A percentile compares a stretch with the other conserved stretches of the same genome.
Conservation (phyloP, 2,888 invertebrate genomes). For the Cylindroiulus punctatus region DNA sequence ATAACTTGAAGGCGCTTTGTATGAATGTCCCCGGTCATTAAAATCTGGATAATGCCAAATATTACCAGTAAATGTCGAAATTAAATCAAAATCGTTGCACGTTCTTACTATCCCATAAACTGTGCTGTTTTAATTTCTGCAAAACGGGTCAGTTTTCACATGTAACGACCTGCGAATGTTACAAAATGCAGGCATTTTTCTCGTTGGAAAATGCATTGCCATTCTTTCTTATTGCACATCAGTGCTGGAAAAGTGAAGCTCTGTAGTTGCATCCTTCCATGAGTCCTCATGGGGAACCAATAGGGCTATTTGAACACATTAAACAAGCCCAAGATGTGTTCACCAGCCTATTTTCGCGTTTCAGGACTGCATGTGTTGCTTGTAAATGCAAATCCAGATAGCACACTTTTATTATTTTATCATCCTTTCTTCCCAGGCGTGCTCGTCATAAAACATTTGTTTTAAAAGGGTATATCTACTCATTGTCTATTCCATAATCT, state of each 20-base stretch:
- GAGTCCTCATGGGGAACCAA: too few relatives aligned
- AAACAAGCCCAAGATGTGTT: too few relatives aligned
- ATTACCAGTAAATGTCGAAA: background rate
- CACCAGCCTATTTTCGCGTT: background rate
- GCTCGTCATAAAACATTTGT: constrained; percentile 30
- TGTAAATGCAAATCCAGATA: constrained; percentile 17
- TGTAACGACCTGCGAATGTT: too few relatives aligned
- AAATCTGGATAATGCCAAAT: background rate
- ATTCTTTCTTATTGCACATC: background rate
- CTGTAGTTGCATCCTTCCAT: too few relatives aligned
- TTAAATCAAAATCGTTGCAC: background rate
- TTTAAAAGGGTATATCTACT: constrained; percentile 34
- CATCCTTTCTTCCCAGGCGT: constrained; percentile 31
- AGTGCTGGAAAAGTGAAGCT: background rate
- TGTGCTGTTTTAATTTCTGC: background rate
- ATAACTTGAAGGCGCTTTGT: background rate
- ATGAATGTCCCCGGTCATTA: background rate
- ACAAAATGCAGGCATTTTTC: background rate
- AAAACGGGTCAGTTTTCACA: background rate
- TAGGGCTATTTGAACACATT: too few relatives aligned
- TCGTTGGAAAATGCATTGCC: background rate
- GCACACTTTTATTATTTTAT: constrained; percentile 45
- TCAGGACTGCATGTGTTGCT: background rate
- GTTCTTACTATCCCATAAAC: background rate
- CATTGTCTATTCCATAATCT: constrained; percentile 33